phyloP scores from a whole-genome alignment of 2,888 invertebrate genomes.

The Gastrophysa polygoni region DNA sequence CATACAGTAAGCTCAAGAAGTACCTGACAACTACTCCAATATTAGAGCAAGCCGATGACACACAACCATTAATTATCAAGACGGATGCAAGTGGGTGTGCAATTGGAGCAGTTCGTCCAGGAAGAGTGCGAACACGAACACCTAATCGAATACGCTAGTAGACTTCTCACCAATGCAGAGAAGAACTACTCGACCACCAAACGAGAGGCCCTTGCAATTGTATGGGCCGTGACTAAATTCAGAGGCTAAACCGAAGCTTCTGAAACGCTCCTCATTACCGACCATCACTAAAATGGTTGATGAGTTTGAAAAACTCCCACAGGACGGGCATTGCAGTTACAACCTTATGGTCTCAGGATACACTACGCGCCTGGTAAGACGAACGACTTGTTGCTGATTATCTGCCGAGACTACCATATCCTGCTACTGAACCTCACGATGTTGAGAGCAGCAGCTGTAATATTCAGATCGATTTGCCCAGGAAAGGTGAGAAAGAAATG shows the following conservation, averaged over 20 bases:
- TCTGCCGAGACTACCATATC: conserved; percentile 41
- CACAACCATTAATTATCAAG: conserved; percentile 33
- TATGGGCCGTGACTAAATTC: conserved; percentile 52
- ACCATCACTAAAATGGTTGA: conserved; percentile 59
- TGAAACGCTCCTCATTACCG: conserved; percentile 50
- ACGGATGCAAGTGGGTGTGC: conserved; percentile 42
- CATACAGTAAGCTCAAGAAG: conserved; percentile 28
- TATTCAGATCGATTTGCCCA: conserved; percentile 9
- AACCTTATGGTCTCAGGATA: conserved; percentile 56
- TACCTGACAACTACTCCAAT: conserved; percentile 35
- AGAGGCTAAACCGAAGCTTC: conserved; percentile 52
- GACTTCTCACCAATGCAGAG: conserved; percentile 38
- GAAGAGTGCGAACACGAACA: conserved; percentile 34
- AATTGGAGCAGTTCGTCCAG: conserved; percentile 34
- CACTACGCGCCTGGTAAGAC: conserved; percentile 49
- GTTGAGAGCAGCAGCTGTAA: conserved; percentile 1
- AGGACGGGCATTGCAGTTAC: conserved; percentile 50
- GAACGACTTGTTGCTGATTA: conserved; percentile 52
- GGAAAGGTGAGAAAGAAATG: not conserved
- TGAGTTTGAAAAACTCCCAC: conserved; percentile 50
- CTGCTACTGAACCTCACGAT: not conserved
- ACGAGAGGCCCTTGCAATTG: conserved; percentile 37
- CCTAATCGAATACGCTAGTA: conserved; percentile 42
- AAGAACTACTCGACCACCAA: conserved; percentile 34
- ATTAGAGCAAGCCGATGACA: conserved; percentile 32